These are phyloP conservation scores for Oceanodroma leucorhoa DNA, from an alignment of 2,797 vertebrate species.

Conservation along the genomic window DNA sequence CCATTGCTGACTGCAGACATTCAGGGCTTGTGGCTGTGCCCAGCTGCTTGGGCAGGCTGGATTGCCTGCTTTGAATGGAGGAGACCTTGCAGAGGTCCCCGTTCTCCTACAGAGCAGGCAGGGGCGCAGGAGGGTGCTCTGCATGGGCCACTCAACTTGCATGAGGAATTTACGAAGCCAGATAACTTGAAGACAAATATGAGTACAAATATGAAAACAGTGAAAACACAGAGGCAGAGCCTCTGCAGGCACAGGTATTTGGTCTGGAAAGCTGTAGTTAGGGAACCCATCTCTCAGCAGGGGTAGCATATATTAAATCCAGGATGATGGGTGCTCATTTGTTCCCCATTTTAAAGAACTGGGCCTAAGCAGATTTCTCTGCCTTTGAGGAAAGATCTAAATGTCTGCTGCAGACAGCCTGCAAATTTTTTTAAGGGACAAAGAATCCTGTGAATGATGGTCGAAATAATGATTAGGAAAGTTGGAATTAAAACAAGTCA, in stretches of 20 bases:
- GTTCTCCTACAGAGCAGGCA: neutral
- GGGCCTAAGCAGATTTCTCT: neutral
- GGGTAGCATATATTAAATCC: neutral
- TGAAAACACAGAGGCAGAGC: neutral
- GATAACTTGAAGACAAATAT: neutral
- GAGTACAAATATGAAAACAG: neutral
- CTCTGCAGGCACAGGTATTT: neutral
- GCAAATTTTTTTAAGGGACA: neutral
- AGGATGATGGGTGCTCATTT: neutral
- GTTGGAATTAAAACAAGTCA: neutral
- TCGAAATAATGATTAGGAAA: neutral
- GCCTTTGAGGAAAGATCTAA: neutral
- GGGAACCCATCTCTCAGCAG: neutral
- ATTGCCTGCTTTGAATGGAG: neutral
- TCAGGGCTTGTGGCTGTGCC: neutral
- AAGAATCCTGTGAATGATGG: neutral
- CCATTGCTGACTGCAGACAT: accelerated
- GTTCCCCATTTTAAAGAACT: neutral
- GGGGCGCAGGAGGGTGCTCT: neutral
- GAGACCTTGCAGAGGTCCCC: neutral
- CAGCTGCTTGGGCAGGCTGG: neutral
- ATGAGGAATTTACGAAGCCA: neutral
- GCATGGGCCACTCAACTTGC: neutral
- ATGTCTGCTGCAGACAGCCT: neutral
- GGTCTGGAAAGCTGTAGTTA: neutral